Evolutionary conservation across 2,113 vertebrate genomes (phyloP).

Genomic region (Eupsittula cactorum): DNA sequence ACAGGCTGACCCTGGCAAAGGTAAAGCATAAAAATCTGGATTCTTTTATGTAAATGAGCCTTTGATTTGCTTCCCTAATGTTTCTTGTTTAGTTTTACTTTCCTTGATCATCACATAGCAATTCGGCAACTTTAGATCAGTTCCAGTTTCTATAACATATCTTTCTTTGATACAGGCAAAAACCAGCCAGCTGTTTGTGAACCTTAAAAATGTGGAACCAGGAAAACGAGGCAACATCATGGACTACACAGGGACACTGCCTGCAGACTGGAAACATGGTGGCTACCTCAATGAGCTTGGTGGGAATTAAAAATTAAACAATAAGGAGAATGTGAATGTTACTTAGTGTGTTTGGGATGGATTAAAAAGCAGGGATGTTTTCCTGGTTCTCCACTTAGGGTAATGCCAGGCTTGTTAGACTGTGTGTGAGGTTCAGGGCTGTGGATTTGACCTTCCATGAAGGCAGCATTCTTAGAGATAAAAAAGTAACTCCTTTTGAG

Average conservation of each 20-base stretch:
- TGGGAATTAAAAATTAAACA: constrained; percentile 35
- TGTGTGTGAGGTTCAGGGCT: background rate
- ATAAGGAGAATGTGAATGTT: background rate
- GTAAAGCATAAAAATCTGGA: constrained; percentile 67
- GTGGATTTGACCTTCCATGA: background rate
- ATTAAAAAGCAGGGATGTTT: background rate
- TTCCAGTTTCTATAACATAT: background rate
- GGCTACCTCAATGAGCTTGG: constrained; percentile 90
- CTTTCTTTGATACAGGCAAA: constrained; percentile 76
- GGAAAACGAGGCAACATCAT: constrained; percentile 75
- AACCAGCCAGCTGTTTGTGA: constrained; percentile 87
- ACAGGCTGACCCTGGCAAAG: constrained; percentile 80
- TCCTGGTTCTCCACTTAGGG: background rate
- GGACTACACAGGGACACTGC: constrained; percentile 86
- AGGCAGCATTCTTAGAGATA: background rate
- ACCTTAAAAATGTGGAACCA: constrained; percentile 84
- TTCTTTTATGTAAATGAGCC: background rate
- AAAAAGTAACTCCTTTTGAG: background rate
- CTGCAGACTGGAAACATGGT: constrained; percentile 93
- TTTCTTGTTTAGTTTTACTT: background rate
- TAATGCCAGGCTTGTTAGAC: background rate
- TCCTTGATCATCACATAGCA: background rate
- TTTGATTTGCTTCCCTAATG: background rate
- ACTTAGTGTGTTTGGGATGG: background rate
- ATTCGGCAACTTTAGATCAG: background rate